Evolutionary conservation across 2,888 invertebrate species (phyloP), one percentile per base, ranked within the genome.

Genomic region (Lithophane leautieri): DNA sequence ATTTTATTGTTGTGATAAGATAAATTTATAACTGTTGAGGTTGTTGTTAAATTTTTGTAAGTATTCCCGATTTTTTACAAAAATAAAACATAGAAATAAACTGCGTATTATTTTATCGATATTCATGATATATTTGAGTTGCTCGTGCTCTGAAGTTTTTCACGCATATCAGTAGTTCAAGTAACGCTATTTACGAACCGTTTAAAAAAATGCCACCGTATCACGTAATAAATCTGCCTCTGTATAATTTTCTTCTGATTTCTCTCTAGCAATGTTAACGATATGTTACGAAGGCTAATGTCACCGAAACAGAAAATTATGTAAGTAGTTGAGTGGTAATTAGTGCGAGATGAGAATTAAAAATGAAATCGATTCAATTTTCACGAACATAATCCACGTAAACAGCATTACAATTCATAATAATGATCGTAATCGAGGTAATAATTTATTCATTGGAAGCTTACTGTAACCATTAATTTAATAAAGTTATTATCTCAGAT

Each of bases 1-100:
- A 86, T 88, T 82, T 86, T 88, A 76, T 89, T 86, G 76, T 86
- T 92, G 93, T 93, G 93, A 93, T 93, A 92, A 90, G 92, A 87
- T 86, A 78, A 69, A 79, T 75, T 63, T 62, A 82, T 83, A 76
- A 58, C 83, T 88, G 83, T 89, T 90, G 78, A 79, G 81, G 84
- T 88, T 90, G 82, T 89, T 87, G 82, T 87, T 88, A 78, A 79
- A 70, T 87, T 84, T 70, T 85, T 86, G 70, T 84, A 86, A 86
- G 75, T 79, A 61, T 83, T 72, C 2, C 61, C 25, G 62, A 81
- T 58, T 70, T 87, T 84, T 83, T 83, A 88, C 86, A 89, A 86
- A 87, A 86, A 87, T 89, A 86, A 85, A 82, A 80, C 65, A 60
- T 42, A 52, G 25, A 73, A 75, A 62, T 58, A 78, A 72, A 65